Percentiles rank a stretch among this genome's conserved stretches.
phyloP scores from a whole-genome alignment of 2,888 invertebrate genomes.

The Stenoptilia bipunctidactyla region DNA sequence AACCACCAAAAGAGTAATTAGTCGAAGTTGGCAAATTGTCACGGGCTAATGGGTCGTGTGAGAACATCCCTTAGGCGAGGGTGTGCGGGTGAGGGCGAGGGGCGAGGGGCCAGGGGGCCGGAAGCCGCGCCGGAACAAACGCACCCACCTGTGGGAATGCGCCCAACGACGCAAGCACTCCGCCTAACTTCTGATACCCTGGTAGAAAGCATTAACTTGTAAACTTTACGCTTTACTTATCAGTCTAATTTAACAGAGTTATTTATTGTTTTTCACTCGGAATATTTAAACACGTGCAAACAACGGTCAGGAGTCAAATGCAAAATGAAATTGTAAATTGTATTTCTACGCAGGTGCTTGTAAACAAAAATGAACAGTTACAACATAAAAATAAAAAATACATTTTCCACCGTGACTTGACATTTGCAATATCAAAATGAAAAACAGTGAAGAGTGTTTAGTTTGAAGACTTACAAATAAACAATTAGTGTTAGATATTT shows the following conservation, averaged over 20 bases:
- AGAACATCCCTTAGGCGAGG: conserved; percentile 37
- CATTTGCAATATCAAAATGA: conserved; percentile 50
- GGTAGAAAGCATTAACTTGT: conserved; percentile 25
- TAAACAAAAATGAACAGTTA: conserved; percentile 37
- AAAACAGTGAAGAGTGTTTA: conserved; percentile 69
- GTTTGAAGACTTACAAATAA: conserved; percentile 20
- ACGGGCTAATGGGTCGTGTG: conserved; percentile 50
- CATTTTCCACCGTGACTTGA: conserved; percentile 49
- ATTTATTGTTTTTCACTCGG: background rate
- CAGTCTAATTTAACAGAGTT: conserved; percentile 8
- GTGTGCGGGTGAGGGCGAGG: conserved; percentile 18
- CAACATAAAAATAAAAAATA: conserved; percentile 24
- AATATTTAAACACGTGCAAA: background rate
- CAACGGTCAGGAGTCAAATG: conserved; percentile 23
- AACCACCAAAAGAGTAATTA: too few relatives aligned
- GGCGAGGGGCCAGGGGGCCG: conserved; percentile 24
- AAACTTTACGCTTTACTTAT: conserved; percentile 22
- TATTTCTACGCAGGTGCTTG: conserved; percentile 30
- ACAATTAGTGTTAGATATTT: conserved; percentile 57
- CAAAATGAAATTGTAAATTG: conserved; percentile 22
- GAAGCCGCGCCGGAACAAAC: conserved; percentile 51
- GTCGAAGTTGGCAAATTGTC: conserved; percentile 49
- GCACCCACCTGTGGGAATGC: conserved; percentile 64
- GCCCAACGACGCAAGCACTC: conserved; percentile 37
- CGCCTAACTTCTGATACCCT: conserved; percentile 19